These are phyloP conservation scores for Eilema caniola DNA, from an alignment of 2,888 invertebrate genomes.

Conservation along the genomic window DNA sequence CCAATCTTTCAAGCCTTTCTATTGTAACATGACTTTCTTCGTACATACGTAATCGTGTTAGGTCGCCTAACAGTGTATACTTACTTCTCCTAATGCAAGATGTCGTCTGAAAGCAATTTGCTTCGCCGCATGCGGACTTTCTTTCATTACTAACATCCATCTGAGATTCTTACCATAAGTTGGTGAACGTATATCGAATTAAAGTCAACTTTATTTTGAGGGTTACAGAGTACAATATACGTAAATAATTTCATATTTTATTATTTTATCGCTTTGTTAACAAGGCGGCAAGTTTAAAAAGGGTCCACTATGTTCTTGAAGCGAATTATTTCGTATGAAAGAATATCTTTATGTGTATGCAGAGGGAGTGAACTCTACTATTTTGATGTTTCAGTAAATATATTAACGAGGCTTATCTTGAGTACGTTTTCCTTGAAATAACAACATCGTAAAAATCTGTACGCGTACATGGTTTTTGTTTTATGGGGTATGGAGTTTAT, in stretches of 20 bases:
- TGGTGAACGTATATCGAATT: constrained; percentile 2
- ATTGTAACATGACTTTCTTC: constrained; percentile 11
- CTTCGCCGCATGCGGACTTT: constrained; percentile 78
- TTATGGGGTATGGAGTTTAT: constrained; percentile 22
- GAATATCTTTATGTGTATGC: constrained; percentile 43
- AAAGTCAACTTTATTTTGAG: constrained; percentile 13
- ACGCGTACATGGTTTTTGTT: constrained; percentile 46
- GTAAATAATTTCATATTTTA: constrained; percentile 16
- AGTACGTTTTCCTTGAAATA: constrained; percentile 33
- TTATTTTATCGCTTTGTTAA: constrained; percentile 19
- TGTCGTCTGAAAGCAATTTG: constrained; percentile 85
- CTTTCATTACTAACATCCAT: constrained; percentile 72
- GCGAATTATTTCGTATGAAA: constrained; percentile 61
- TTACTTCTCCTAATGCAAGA: constrained; percentile 73
- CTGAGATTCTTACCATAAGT: constrained; percentile 42
- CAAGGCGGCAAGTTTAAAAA: constrained; percentile 54
- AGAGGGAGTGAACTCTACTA: constrained; percentile 28
- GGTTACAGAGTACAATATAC: constrained; percentile 7
- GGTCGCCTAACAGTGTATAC: constrained; percentile 47
- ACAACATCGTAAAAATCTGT: constrained; percentile 45
- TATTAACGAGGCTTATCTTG: constrained; percentile 34
- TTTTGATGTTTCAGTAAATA: constrained; percentile 40
- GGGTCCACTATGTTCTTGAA: constrained; percentile 63
- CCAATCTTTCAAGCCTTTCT: constrained; percentile 21
- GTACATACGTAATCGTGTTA: constrained; percentile 33